Evolutionary conservation across 2,888 invertebrate genomes (phyloP).

Genomic region (Toxonevra muliebris): DNA sequence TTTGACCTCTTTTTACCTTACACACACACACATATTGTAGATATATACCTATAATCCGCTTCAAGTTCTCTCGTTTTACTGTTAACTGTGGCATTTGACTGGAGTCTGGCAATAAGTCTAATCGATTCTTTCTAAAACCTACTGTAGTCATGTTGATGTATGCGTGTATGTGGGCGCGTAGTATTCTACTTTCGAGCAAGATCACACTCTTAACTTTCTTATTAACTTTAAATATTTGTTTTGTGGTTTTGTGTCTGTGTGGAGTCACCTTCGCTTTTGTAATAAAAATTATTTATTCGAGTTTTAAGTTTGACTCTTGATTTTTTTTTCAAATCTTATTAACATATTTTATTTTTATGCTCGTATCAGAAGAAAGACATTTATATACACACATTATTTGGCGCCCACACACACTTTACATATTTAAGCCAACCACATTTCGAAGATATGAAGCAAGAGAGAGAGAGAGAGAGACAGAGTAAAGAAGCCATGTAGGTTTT

Average conservation of each 20-base stretch:
- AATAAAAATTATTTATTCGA: slow-evolving; percentile 17
- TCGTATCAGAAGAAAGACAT: background rate
- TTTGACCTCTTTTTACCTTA: no score
- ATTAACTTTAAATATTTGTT: background rate
- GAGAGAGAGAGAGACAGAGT: background rate
- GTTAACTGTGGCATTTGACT: no score
- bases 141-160: no score
- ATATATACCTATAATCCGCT: no score
- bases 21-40: no score
- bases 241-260: background rate
- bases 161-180: no score
- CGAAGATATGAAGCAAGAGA: background rate
- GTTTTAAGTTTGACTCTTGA: background rate
- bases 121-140: no score
- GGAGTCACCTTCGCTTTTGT: slow-evolving; percentile 21
- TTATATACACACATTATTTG: slow-evolving; percentile 10
- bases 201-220: background rate
- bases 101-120: no score
- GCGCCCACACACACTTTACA: slow-evolving; percentile 26
- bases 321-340: slow-evolving; percentile 10
- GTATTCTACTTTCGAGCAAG: no score
- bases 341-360: slow-evolving; percentile 22
- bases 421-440: background rate
- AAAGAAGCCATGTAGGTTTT: no score
- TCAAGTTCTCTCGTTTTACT: no score